Evolutionary conservation across 2,888 invertebrate genomes (phyloP).

Genomic region (Campoletis raptor): DNA sequence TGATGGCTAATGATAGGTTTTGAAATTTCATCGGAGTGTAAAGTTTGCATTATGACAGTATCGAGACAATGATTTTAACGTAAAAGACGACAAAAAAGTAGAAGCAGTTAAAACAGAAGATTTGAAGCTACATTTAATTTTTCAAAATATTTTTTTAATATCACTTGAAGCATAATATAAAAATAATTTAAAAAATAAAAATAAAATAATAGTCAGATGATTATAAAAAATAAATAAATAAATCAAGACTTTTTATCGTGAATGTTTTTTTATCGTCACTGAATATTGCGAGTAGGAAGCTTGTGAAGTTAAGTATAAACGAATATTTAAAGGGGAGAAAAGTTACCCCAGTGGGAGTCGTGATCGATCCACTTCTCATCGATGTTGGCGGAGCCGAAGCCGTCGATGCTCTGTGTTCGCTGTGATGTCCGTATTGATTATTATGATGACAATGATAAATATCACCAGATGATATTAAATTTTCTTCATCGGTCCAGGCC

Average conservation of each 20-base stretch:
- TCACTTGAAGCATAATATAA: neutral
- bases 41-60: neutral
- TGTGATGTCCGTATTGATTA: conserved; percentile 64
- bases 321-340: neutral
- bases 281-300: neutral
- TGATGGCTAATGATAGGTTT: too few species aligned
- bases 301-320: neutral
- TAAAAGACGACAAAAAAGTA: neutral
- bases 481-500: conserved; percentile 73
- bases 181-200: neutral
- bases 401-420: conserved; percentile 77
- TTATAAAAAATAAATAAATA: neutral
- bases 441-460: conserved; percentile 52
- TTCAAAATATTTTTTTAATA: neutral
- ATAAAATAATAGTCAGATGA: neutral
- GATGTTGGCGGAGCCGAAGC: conserved; percentile 78
- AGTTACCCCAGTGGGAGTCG: conserved; percentile 77
- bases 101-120: neutral
- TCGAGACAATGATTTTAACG: neutral
- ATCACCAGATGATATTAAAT: conserved; percentile 56
- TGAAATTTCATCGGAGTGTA: neutral
- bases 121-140: neutral
- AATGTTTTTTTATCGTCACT: neutral
- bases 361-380: conserved; percentile 78
- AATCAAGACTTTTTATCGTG: neutral